A percentile compares a stretch with the other conserved stretches of the same genome.
Conservation (phyloP, 1,140 invertebrate species). For the Papilio glaucus region DNA sequence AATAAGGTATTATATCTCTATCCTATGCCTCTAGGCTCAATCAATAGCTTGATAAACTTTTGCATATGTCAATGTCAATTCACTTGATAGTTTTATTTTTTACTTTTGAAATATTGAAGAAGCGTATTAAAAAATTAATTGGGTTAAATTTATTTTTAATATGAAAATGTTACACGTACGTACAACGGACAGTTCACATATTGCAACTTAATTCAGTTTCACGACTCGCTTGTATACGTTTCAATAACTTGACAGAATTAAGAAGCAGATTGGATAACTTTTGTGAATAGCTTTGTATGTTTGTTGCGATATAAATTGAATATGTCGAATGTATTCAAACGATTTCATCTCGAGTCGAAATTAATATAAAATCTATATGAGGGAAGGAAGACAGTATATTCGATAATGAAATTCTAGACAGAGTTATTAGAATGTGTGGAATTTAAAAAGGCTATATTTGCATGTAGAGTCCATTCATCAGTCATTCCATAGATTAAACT, state of each 20-base stretch:
- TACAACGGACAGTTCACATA: background rate
- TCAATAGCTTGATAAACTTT: too few relatives aligned
- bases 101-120: too few relatives aligned
- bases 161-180: too few relatives aligned
- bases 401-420: background rate
- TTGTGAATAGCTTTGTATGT: constrained; percentile 3
- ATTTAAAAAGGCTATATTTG: background rate
- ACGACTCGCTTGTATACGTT: background rate
- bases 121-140: too few relatives aligned
- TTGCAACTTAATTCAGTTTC: background rate
- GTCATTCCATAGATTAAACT: background rate
- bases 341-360: background rate
- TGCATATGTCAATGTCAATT: too few relatives aligned
- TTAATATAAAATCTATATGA: background rate
- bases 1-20: too few relatives aligned
- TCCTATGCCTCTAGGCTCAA: too few relatives aligned
- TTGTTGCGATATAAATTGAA: constrained; percentile 11
- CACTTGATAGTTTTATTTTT: too few relatives aligned
- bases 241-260: constrained; percentile 22
- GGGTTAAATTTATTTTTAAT: too few relatives aligned
- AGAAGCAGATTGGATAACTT: constrained; percentile 24
- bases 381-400: background rate
- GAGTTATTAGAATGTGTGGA: background rate
- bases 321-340: constrained; percentile 10
- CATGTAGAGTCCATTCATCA: background rate